Base-by-base conservation (phyloP, 53 echinoderm and acorn worm species). In the Hippasteria phrygiana region DNA sequence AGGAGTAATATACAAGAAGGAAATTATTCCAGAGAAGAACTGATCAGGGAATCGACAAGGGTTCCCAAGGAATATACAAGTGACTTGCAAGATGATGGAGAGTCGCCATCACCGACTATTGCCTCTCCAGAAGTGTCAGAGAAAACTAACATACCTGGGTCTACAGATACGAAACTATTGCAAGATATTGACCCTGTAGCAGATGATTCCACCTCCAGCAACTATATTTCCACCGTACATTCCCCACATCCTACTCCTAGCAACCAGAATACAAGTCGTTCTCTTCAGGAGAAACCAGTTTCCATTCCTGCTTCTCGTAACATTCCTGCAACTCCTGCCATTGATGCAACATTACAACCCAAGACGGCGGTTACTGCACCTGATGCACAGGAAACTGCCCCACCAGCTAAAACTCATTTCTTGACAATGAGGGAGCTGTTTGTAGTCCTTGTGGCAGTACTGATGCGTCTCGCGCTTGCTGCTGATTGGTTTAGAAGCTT, bases 351-450 rank as follows among this genome's bases (percentile, higher is more conserved):
- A 67, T 35, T 67, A 37, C 70, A 11, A 46, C 70, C 71, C 1
- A 16, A 36, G 37, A 16, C 59, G 16, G 36, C 16, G 3, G 11
- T 45, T 17, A 27, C 22, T 59, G 27, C 11, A 36, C 79, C 37
- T 13, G 79, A 56, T 40, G 59, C 70, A 12, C 36, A 48, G 2
- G 17, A 12, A 3, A 9, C 37, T 16, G 29, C 53, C 35, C 35
- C 24, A 6, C 20, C 24, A 4, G 70, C 46, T 26, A 14, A 47
- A 64, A 43, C 85, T 85, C 50, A 37, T 9, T 9, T 85, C 70
- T 71, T 69, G 71, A 85, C 70, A 50, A 43, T 7, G 85, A 85
- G 85, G 71, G 85, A 85, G 71, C 20, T 85, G 22, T 51, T 35
- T 64, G 85, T 85, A 38, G 85, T 26, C n/a, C 22, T 85, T 33